phyloP scores from a whole-genome alignment of 1,140 invertebrate genomes.

The Maniola jurtina region DNA sequence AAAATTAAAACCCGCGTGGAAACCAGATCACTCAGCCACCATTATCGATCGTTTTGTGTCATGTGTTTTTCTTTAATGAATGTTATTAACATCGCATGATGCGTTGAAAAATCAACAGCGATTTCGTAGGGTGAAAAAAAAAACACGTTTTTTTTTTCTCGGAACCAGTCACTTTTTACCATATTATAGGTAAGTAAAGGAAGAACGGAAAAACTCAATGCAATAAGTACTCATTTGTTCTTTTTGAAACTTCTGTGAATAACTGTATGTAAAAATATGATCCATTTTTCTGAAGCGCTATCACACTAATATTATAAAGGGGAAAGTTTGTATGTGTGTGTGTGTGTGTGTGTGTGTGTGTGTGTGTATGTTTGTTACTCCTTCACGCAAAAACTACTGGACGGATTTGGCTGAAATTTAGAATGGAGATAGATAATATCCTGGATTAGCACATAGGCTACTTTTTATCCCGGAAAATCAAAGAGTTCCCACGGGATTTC shows the following conservation, averaged over 20 bases:
- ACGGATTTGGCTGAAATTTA: too few relatives aligned
- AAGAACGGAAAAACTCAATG: background rate
- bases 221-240: background rate
- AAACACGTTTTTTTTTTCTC: background rate
- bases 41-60: slow-evolving; percentile 19
- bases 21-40: slow-evolving; percentile 16
- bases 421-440: too few relatives aligned
- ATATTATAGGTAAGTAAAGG: background rate
- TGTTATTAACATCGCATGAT: slow-evolving; percentile 16
- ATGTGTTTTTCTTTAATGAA: slow-evolving; percentile 17
- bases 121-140: background rate
- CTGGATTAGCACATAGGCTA: too few relatives aligned
- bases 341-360: too few relatives aligned
- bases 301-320: too few relatives aligned
- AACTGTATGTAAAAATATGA: background rate
- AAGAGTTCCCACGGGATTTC: too few relatives aligned
- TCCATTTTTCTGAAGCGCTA: background rate
- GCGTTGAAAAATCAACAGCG: slow-evolving; percentile 12
- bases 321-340: too few relatives aligned
- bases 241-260: background rate
- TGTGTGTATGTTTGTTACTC: too few relatives aligned
- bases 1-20: slow-evolving; percentile 17
- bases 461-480: too few relatives aligned
- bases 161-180: slow-evolving; percentile 3
- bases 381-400: too few relatives aligned